Percentiles rank a stretch among this genome's conserved stretches.
phyloP scores from a whole-genome alignment of 2,888 invertebrate species.

The Thelaira solivaga region DNA sequence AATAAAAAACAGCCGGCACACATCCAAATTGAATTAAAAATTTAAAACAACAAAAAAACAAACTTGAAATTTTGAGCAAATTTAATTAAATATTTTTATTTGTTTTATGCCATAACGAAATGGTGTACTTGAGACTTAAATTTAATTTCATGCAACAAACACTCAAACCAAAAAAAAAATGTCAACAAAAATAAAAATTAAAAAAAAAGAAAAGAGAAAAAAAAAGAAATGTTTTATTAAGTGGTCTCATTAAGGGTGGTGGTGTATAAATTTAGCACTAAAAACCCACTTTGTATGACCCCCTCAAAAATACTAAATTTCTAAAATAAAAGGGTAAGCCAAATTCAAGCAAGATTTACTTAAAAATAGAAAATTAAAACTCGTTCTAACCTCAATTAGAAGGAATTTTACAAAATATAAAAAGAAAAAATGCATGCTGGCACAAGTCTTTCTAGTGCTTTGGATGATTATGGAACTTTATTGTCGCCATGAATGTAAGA shows the following conservation, averaged over 20 bases:
- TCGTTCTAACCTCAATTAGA: no score
- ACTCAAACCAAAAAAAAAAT: background rate
- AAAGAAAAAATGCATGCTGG: no score
- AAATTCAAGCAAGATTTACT: no score
- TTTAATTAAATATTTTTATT: background rate
- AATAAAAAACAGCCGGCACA: no score
- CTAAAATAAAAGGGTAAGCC: no score
- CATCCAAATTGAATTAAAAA: no score
- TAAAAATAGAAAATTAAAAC: no score
- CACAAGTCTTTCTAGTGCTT: no score
- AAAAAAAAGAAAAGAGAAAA: background rate
- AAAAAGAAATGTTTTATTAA: constrained; percentile 31
- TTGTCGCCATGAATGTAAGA: no score
- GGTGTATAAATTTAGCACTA: constrained; percentile 34
- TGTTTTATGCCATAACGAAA: background rate
- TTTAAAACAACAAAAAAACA: no score
- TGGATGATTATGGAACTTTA: no score
- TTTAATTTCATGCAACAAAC: constrained; percentile 23
- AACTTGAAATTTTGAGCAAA: background rate
- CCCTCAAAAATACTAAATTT: constrained; percentile 39
- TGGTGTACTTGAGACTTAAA: constrained; percentile 3
- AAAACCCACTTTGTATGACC: constrained; percentile 52
- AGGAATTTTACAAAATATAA: no score
- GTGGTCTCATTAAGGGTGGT: constrained; percentile 49
- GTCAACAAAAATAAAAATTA: background rate